Evolutionary conservation across 2,113 vertebrate genomes (phyloP), one percentile per base, ranked within the genome.

Genomic region (Ammodytes dubius): DNA sequence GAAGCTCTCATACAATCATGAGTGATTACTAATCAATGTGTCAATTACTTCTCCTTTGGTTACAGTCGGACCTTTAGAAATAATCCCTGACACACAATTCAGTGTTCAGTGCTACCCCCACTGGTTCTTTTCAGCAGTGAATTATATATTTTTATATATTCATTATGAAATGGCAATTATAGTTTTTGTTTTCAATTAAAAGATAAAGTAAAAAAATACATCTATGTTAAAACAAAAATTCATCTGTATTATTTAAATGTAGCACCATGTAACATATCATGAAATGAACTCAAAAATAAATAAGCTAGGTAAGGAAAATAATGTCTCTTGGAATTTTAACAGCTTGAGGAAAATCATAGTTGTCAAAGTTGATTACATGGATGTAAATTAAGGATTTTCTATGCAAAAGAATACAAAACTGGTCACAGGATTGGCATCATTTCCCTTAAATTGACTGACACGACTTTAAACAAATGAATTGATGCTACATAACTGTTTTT

Each of bases 11-110:
- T 56, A 87, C 88, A 93, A 89, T 92, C 89, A 91, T 5, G 65
- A 91, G 84, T 87, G 89, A 93, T 90, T 90, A 85, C 84, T 91
- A 89, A 92, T 91, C 83, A 90, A 87, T 88, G 90, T 87, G 77
- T 86, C 89, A 87, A 87, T 89, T 87, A 84, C 82, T 57, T 72
- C 73, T 89, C 63, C 60, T 84, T 59, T 4, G 39, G 69, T 66
- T 77, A 49, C 52, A 77, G 66, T 56, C 14, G 63, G 76, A 89
- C 70, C 49, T 77, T 85, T 68, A 65, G 70, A 83, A 86, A 82
- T 27, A 40, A 80, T 74, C 79, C 61, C 42, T 54, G 61, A 66
- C 6, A 15, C 52, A 60, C 74, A 46, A 86, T 84, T 86, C 57
- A 50, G 9, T 50, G 45, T 11, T 87, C 72, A 3, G 47, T 27